phyloP scores from a whole-genome alignment of 2,113 vertebrate genomes.

The Pica pica region DNA sequence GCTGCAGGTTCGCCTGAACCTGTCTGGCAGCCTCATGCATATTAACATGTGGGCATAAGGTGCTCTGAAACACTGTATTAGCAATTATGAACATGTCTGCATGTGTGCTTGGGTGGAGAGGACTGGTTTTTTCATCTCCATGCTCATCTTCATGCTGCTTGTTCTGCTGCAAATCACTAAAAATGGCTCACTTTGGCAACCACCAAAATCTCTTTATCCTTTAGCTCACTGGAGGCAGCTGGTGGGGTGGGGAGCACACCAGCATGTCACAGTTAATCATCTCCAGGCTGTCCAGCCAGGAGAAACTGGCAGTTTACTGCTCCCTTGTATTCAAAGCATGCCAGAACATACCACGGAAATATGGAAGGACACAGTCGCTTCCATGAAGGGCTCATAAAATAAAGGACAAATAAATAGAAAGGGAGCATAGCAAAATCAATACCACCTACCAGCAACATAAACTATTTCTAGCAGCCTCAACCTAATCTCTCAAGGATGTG shows the following conservation, averaged over 20 bases:
- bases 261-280: background rate
- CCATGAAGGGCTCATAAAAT: background rate
- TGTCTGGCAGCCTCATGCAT: background rate
- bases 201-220: background rate
- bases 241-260: background rate
- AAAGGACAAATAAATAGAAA: background rate
- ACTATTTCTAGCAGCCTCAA: background rate
- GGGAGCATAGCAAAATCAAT: conserved; percentile 11
- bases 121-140: background rate
- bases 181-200: background rate
- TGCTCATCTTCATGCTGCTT: background rate
- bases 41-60: background rate
- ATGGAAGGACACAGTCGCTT: background rate
- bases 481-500: background rate
- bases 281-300: background rate
- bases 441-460: background rate
- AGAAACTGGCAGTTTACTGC: background rate
- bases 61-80: background rate
- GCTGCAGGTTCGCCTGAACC: background rate
- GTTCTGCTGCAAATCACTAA: background rate
- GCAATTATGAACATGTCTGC: background rate
- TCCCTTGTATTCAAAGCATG: background rate
- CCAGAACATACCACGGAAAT: background rate
- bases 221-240: background rate
- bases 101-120: background rate